phyloP scores from a whole-genome alignment of 2,888 invertebrate genomes.

The Lithosia quadra region DNA sequence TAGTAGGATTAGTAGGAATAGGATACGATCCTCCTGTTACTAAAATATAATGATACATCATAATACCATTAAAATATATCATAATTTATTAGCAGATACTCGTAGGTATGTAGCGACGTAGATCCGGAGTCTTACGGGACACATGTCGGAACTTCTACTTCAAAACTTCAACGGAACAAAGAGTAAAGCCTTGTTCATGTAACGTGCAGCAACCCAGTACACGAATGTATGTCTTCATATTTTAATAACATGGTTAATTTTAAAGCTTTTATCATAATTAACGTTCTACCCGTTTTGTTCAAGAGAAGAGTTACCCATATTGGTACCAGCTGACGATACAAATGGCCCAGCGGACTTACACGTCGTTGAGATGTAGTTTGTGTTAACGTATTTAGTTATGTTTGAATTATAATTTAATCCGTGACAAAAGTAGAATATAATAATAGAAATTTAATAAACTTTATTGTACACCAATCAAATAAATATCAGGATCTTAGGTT shows the following conservation, averaged over 20 bases:
- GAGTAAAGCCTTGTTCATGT: conserved; percentile 76
- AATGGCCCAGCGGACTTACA: background rate
- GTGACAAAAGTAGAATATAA: no score
- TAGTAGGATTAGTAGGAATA: no score
- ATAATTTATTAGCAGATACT: conserved; percentile 42
- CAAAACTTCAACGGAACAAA: conserved; percentile 74
- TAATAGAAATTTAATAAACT: no score
- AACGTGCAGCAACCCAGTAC: conserved; percentile 53
- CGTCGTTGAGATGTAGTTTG: background rate
- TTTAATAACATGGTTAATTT: conserved; percentile 60
- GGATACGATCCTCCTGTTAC: no score
- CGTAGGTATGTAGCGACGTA: conserved; percentile 37
- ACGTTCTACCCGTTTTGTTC: conserved; percentile 26
- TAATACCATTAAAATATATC: conserved; percentile 39
- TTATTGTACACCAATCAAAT: no score
- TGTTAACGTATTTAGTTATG: background rate
- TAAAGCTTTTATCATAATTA: conserved; percentile 61
- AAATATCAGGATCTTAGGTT: no score
- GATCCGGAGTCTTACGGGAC: conserved; percentile 70
- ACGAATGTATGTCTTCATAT: conserved; percentile 61
- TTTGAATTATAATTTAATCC: background rate
- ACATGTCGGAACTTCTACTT: conserved; percentile 78
- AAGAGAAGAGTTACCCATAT: background rate
- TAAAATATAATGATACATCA: background rate
- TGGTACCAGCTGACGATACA: background rate